Percentiles rank a stretch among this genome's conserved stretches.
These are phyloP conservation scores for Diceros bicornis DNA, from an alignment of 2,797 vertebrate species.

Conservation along the genomic window DNA sequence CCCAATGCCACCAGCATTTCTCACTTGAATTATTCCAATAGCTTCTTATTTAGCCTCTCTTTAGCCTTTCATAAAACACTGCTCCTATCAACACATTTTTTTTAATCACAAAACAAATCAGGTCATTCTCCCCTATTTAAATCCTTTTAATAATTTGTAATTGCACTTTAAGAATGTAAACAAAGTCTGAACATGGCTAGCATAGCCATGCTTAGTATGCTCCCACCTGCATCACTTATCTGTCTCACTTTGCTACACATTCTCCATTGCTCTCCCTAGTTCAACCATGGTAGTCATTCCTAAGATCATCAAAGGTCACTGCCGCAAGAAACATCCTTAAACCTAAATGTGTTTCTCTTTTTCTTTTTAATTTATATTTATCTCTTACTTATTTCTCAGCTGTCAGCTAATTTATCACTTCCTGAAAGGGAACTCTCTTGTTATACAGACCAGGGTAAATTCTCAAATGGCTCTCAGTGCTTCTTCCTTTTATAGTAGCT, in stretches of 20 bases:
- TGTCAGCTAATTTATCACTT: not conserved
- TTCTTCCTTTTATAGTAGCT: not conserved
- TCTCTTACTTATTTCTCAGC: not conserved
- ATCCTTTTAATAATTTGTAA: not conserved
- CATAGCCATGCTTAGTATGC: not conserved
- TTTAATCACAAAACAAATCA: slow-evolving; percentile 9
- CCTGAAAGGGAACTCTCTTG: not conserved
- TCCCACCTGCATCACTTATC: not conserved
- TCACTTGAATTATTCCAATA: not conserved
- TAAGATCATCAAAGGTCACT: not conserved
- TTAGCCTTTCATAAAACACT: not conserved
- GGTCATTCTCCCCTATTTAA: not conserved
- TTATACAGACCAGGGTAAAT: not conserved
- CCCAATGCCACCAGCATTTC: not conserved
- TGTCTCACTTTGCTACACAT: not conserved
- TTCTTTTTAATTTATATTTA: not conserved
- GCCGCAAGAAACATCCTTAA: not conserved
- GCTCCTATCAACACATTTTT: not conserved
- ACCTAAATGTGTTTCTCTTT: not conserved
- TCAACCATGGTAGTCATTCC: not conserved
- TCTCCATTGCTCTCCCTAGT: not conserved
- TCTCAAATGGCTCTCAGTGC: not conserved
- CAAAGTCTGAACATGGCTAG: not conserved
- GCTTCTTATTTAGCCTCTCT: not conserved
- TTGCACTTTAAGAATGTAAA: not conserved